Conservation (phyloP, 2,113 vertebrate species). For the Saguinus imperator region DNA sequence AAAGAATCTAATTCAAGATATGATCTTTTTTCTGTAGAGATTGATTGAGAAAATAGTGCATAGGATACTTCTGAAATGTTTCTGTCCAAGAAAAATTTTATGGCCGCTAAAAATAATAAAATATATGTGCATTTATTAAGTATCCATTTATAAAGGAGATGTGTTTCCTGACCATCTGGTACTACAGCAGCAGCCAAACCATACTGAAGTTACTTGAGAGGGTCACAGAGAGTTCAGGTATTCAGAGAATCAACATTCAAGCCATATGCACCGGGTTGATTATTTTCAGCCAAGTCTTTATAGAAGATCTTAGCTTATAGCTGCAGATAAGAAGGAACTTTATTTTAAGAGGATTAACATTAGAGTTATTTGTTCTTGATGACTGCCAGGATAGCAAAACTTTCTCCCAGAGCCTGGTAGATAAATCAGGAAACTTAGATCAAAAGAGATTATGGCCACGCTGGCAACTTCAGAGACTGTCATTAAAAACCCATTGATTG, state of each 20-base stretch:
- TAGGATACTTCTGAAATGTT: background rate
- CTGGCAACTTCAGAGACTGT: background rate
- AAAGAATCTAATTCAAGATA: background rate
- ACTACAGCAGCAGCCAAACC: background rate
- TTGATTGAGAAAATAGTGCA: background rate
- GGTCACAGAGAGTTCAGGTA: slow-evolving; percentile 48
- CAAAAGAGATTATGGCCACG: background rate
- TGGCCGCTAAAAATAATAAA: slow-evolving; percentile 15
- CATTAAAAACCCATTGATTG: background rate
- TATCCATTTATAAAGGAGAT: background rate
- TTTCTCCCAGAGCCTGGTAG: slow-evolving; percentile 3
- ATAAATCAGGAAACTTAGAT: slow-evolving; percentile 54
- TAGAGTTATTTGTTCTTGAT: slow-evolving; percentile 60
- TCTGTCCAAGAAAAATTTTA: background rate
- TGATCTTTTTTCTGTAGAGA: background rate
- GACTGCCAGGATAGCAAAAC: slow-evolving; percentile 47
- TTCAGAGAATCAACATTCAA: slow-evolving; percentile 9
- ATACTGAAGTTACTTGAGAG: background rate
- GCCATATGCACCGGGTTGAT: background rate
- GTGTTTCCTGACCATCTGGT: slow-evolving; percentile 19
- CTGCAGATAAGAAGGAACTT: slow-evolving; percentile 54
- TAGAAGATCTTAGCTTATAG: slow-evolving; percentile 42
- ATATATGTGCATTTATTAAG: slow-evolving; percentile 28
- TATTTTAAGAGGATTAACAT: slow-evolving; percentile 64
- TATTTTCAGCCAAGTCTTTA: slow-evolving; percentile 54